These are phyloP conservation scores for Setophaga coronata DNA, from an alignment of 2,113 vertebrate genomes.

Conservation along the genomic window DNA sequence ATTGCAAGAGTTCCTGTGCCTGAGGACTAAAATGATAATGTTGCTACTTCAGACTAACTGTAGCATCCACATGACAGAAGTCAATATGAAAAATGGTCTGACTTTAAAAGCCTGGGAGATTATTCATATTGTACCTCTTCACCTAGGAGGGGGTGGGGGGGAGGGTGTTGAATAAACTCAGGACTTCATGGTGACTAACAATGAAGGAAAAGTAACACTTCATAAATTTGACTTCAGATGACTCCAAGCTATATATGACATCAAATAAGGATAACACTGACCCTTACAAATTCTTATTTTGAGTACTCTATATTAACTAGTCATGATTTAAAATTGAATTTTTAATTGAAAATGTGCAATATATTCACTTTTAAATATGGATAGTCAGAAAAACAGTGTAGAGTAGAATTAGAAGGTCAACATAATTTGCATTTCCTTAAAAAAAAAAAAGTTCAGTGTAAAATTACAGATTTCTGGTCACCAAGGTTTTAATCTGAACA, in stretches of 20 bases:
- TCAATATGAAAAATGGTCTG: neutral
- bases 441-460: neutral
- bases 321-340: neutral
- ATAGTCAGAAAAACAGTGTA: neutral
- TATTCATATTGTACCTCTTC: neutral
- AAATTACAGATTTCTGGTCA: neutral
- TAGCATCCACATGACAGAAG: neutral
- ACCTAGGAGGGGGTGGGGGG: fast-evolving
- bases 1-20: neutral
- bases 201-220: neutral
- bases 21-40: neutral
- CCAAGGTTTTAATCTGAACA: neutral
- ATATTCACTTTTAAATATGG: neutral
- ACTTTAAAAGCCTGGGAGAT: neutral
- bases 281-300: neutral
- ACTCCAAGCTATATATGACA: neutral
- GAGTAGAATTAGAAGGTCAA: neutral
- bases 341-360: neutral
- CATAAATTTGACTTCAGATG: neutral
- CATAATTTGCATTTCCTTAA: neutral
- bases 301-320: neutral
- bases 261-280: neutral
- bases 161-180: neutral
- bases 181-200: neutral
- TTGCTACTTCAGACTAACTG: neutral